Evolutionary conservation across 2,888 invertebrate genomes (phyloP), one percentile per base, ranked within the genome.

Genomic region (Oscheius sp.): DNA sequence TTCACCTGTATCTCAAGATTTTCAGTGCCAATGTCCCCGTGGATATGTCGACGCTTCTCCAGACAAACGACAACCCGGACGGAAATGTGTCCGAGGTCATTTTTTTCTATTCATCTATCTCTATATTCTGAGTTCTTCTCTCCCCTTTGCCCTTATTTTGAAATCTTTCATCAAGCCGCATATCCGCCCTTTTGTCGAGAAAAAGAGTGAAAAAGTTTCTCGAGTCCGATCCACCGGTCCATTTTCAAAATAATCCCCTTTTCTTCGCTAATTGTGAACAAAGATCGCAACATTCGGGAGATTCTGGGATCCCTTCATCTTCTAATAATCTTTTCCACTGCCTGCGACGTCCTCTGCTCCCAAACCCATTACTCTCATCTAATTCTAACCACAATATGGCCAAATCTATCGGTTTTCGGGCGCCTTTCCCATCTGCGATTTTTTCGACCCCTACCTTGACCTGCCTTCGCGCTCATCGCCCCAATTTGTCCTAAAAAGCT

Each of bases 21-120:
- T 69, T 43, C 55, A 74, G 55, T 82, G 82, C 61, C 76, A 76
- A 35, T 88, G 88, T 72, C 87, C 88, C 21, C 69, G 74, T 21
- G 88, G 88, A 29, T 88, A 85, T 76, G 78, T 80, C 55, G 88
- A 88, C 74, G 59, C 80, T 3, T 82, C 83, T 2, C 69, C 80
- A 18, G 86, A 88, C 76, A 77, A 74, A 56, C 74, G 82, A 53
- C 81, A 78, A 71, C 88, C 88, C 6, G 88, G 88, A 23, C 71
- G 88, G 61, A 84, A 85, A 72, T 88, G 88, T 78, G 76, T 79
- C 61, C 78, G 82, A 86, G 84, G 88, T 88, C 52, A 16, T 49
- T 16, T 49, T 49, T 49, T 49, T 5, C 5, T 49, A 18, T 49
- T 16, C 49, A 7, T 18, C 21, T 49, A 16, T 49, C 16, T 49